Evolutionary conservation across 2,113 vertebrate genomes (phyloP).

Genomic region (Cichladusa arquata): DNA sequence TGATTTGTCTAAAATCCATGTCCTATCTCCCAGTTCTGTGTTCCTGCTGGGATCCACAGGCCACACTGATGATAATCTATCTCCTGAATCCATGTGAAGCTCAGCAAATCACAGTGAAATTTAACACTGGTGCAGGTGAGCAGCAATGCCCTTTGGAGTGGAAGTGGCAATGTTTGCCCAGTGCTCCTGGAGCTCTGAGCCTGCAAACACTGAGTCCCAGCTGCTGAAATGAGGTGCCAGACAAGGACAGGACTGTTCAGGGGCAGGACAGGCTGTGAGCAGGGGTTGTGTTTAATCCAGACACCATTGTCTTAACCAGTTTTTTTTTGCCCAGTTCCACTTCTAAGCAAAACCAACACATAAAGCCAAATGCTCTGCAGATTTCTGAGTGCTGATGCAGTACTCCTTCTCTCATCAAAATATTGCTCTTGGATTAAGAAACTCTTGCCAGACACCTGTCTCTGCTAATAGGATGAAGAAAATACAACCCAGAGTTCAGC

Average conservation of each 20-base stretch:
- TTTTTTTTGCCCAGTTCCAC: conserved; percentile 56
- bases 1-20: background rate
- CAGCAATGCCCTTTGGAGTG: background rate
- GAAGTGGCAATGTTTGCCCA: background rate
- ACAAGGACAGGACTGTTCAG: background rate
- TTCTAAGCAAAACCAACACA: conserved; percentile 55
- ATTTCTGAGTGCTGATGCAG: conserved; percentile 72
- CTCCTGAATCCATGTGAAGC: background rate
- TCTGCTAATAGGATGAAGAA: background rate
- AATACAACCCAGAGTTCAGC: background rate
- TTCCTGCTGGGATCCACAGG: background rate
- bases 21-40: background rate
- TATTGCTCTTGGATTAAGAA: conserved; percentile 10
- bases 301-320: background rate
- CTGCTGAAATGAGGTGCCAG: background rate
- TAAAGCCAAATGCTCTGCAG: conserved; percentile 58
- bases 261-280: background rate
- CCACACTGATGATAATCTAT: background rate
- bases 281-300: background rate
- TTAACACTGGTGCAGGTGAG: background rate
- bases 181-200: background rate
- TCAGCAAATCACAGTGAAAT: background rate
- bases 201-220: background rate
- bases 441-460: background rate
- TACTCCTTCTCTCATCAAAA: conserved; percentile 74